Base-by-base conservation (phyloP, 2,113 vertebrate species). In the Xerus inauris region DNA sequence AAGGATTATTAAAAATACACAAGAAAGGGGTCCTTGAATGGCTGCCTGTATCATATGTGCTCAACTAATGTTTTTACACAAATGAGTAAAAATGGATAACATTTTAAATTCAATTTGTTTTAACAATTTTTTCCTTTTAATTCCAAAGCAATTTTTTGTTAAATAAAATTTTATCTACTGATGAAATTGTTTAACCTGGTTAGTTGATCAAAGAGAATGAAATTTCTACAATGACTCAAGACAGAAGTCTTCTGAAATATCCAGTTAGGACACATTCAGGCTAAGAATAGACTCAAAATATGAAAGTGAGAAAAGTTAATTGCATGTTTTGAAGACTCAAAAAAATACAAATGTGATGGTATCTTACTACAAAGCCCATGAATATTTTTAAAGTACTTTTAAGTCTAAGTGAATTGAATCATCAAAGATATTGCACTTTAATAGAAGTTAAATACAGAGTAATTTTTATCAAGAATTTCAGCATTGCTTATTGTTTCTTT, bases 291-390 rank as follows among this genome's bases (percentile, higher is more conserved):
- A 93, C 54, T 82, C 71, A 91, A 73, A 79, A 87, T 75, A 49
- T 54, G 82, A 92, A 96, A 94, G 71, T 93, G 86, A 96, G 86
- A 95, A 83, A 90, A 88, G 89, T 67, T 95, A 97, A 93, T 90
- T 97, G 77, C 71, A 62, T 95, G 81, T 96, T 87, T 96, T 90
- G 47, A 94, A 90, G 64, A 95, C 35, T 80, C 30, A 92, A 83
- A 94, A 88, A 94, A 92, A 57, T 62, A 89, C 38, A 65, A 89
- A 84, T 65, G 40, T 89, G 75, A 77, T 93, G 49, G n/a, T 80
- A 93, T 90, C 75, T 94, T 92, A 95, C 64, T 45, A 88, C 45
- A 54, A 87, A 87, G 20, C 30, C n/a, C 54, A 91, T 79, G 65
- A 87, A 94, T 94, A 94, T 93, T 57, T 87, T 83, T 47, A 73